Evolutionary conservation across 2,888 invertebrate genomes (phyloP).

Genomic region (Myopa testacea): DNA sequence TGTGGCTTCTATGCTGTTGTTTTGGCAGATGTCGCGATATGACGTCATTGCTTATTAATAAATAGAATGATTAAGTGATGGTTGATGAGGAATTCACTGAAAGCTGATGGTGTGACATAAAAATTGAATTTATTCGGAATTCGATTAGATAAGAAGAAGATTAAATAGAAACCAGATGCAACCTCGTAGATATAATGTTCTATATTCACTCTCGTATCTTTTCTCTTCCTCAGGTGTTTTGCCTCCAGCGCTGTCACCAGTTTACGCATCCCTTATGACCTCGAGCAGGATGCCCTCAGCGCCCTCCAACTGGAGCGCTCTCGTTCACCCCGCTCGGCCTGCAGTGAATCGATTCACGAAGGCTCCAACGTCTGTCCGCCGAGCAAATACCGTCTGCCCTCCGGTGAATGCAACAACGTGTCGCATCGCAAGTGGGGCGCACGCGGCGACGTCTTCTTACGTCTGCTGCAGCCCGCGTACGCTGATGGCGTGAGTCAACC

Average conservation of each 20-base stretch:
- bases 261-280: conserved; percentile 63
- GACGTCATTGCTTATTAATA: no score
- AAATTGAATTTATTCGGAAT: no score
- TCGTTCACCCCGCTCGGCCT: conserved; percentile 53
- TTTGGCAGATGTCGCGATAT: no score
- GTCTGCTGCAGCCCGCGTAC: conserved; percentile 79
- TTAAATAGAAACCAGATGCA: no score
- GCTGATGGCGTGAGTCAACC: conserved; percentile 70
- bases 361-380: conserved; percentile 75
- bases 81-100: no score
- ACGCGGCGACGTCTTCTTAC: conserved; percentile 80
- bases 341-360: conserved; percentile 48
- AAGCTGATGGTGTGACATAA: no score
- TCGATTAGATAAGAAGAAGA: no score
- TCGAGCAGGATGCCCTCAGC: conserved; percentile 57
- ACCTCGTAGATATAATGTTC: no score
- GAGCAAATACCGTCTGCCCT: conserved; percentile 83
- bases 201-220: neutral
- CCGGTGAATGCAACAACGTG: conserved; percentile 91
- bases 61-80: no score
- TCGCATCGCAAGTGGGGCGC: conserved; percentile 86
- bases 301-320: conserved; percentile 59
- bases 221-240: conserved; percentile 55
- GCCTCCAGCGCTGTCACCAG: conserved; percentile 50
- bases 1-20: no score